phyloP scores from a whole-genome alignment of 2,797 vertebrate species.

The Sandelia bainsii region DNA sequence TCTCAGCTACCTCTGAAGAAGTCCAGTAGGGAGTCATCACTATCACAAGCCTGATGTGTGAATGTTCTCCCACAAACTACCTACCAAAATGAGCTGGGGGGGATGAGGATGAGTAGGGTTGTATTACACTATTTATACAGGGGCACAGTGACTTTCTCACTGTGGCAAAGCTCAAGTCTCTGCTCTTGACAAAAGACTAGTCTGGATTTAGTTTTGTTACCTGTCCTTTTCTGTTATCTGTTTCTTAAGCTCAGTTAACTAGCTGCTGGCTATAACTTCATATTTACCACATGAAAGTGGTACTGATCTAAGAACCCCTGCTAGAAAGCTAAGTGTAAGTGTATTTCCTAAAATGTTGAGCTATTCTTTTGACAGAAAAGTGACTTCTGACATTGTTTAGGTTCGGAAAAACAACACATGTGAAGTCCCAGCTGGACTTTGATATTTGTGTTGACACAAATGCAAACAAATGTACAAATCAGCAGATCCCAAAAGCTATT shows the following conservation, averaged over 20 bases:
- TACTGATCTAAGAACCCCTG: too few species aligned
- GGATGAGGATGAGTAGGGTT: too few species aligned
- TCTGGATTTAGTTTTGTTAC: too few species aligned
- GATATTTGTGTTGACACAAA: conserved; percentile 36
- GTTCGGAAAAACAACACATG: neutral
- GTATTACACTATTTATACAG: neutral
- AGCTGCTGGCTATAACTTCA: neutral
- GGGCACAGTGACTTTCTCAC: neutral
- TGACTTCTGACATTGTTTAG: neutral
- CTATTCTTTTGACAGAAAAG: conserved; percentile 7
- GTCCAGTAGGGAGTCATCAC: neutral
- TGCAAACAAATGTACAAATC: conserved; percentile 36
- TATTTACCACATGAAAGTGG: too few species aligned
- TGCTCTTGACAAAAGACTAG: neutral
- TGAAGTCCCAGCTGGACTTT: conserved; percentile 16
- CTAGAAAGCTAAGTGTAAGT: too few species aligned
- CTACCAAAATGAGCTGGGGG: too few species aligned
- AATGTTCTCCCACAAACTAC: too few species aligned
- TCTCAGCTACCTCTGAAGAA: too few species aligned
- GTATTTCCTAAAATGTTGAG: conserved; percentile 7
- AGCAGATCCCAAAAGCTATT: conserved; percentile 34
- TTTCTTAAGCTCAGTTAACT: neutral
- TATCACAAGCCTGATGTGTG: neutral
- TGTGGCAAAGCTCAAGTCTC: neutral
- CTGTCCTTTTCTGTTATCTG: too few species aligned